A percentile compares a stretch with the other conserved stretches of the same genome.
phyloP scores from a whole-genome alignment of 2,888 invertebrate species.

The Suillia variegata region DNA sequence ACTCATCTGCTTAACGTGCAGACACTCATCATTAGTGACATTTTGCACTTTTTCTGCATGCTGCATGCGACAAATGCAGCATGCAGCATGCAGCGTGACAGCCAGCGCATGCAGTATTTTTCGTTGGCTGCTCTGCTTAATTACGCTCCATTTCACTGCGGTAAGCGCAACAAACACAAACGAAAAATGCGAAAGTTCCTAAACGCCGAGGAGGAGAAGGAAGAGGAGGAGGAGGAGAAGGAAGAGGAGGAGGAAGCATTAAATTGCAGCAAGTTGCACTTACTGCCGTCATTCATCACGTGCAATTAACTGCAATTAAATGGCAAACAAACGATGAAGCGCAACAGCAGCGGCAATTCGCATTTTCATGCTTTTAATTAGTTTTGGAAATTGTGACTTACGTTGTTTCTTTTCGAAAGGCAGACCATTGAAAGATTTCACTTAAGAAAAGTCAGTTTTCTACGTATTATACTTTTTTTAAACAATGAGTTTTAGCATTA shows the following conservation, averaged over 20 bases:
- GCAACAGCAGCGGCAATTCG: no score
- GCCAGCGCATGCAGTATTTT: background rate
- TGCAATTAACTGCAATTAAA: constrained; percentile 21
- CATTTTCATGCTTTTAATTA: no score
- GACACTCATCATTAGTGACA: constrained; percentile 27
- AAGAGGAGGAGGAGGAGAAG: no score
- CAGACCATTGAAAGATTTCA: no score
- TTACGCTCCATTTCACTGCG: background rate
- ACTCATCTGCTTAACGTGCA: constrained; percentile 33
- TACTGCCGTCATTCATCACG: constrained; percentile 14
- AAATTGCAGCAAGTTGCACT: background rate
- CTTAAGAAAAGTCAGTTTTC: no score
- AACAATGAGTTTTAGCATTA: no score
- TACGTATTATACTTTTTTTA: no score
- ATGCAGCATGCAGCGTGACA: no score
- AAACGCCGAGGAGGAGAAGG: no score
- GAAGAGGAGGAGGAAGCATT: background rate
- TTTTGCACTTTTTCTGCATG: background rate
- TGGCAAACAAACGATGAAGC: background rate
- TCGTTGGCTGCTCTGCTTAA: background rate
- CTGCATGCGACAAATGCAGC: background rate
- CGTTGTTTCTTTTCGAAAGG: no score
- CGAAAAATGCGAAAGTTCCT: no score
- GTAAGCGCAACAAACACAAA: background rate
- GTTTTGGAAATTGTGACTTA: no score